Conservation (phyloP, 2,113 vertebrate species). For the Prinia subflava region DNA sequence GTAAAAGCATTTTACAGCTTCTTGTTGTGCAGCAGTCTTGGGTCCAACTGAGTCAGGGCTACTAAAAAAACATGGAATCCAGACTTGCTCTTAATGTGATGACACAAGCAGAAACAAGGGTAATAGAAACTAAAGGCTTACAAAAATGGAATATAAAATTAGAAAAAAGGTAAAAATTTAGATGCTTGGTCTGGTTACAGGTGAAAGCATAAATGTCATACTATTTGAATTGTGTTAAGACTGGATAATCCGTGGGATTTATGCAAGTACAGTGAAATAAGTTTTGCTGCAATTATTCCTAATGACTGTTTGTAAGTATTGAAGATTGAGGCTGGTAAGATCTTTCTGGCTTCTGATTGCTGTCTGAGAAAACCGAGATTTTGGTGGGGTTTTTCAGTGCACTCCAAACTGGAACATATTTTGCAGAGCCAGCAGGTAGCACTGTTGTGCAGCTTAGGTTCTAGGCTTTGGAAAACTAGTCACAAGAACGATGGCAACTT, state of each 20-base stretch:
- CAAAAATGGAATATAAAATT: neutral
- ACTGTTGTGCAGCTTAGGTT: neutral
- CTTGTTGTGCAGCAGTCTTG: neutral
- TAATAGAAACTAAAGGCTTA: neutral
- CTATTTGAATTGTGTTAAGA: neutral
- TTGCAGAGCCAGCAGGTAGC: neutral
- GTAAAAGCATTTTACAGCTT: neutral
- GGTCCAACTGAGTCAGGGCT: neutral
- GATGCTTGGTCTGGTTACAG: neutral
- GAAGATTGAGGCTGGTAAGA: neutral
- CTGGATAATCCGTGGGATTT: neutral
- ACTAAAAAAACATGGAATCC: neutral
- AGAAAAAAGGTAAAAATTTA: neutral
- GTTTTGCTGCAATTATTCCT: neutral
- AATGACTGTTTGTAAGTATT: neutral
- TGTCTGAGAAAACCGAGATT: neutral
- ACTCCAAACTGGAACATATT: neutral
- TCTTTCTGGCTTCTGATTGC: neutral
- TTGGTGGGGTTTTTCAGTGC: neutral
- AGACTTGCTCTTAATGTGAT: neutral
- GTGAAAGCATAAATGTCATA: neutral
- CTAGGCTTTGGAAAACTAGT: neutral
- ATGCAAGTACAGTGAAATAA: neutral
- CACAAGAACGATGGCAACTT: neutral
- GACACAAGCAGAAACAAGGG: neutral